Percentiles rank a stretch among this genome's conserved stretches.
phyloP scores from a whole-genome alignment of 2,888 invertebrate species.

The Arrhopalites spinosus region DNA sequence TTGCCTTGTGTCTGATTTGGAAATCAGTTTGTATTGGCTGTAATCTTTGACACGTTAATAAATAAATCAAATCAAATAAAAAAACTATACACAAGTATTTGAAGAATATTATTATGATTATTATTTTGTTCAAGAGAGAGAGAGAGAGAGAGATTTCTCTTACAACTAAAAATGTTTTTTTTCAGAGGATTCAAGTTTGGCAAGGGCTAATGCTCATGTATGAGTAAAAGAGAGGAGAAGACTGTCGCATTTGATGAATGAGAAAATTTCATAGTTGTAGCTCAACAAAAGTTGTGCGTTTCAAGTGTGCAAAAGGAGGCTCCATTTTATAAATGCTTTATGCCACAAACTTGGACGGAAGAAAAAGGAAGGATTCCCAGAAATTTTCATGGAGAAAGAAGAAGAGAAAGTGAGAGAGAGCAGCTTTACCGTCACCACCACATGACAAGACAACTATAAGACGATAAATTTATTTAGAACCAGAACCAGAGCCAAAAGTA shows the following conservation, averaged over 20 bases:
- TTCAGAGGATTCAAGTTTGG: neutral
- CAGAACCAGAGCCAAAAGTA: neutral
- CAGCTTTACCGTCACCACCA: slow-evolving; percentile 12
- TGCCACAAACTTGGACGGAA: neutral
- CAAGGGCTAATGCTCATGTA: no score
- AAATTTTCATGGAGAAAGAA: slow-evolving; percentile 1
- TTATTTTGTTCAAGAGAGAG: no score
- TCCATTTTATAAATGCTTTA: neutral
- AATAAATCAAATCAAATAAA: no score
- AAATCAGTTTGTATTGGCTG: no score
- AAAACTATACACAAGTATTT: no score
- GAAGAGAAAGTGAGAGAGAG: neutral
- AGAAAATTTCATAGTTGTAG: neutral
- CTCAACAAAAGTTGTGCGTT: neutral
- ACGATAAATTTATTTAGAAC: slow-evolving; percentile 15
- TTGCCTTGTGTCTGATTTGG: no score
- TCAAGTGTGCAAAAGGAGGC: neutral
- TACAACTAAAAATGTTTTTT: no score
- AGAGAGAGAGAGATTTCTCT: no score
- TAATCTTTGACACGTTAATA: no score
- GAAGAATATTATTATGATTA: no score
- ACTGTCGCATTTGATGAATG: slow-evolving; percentile 27
- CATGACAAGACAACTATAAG: slow-evolving; percentile 15
- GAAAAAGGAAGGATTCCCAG: neutral
- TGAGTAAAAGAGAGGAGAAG: neutral